A percentile compares a stretch with the other conserved stretches of the same genome.
Evolutionary conservation across 35 echinoderm and acorn worm genomes (phyloP).

Genomic region (Apostichopus japonicus): DNA sequence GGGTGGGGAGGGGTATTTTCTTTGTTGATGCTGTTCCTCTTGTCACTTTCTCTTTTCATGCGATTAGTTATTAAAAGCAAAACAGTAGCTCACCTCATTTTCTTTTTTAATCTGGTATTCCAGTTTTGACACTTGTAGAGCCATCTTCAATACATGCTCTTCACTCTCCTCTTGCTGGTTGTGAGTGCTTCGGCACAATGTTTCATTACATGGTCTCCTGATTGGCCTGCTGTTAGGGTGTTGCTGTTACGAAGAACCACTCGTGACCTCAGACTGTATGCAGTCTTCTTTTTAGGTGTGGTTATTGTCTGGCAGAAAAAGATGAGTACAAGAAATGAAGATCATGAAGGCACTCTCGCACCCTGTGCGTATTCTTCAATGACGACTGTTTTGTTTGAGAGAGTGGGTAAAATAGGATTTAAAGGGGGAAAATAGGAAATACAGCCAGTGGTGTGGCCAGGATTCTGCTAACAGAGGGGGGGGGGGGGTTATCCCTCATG

Average conservation of each 20-base stretch:
- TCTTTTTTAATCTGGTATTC: constrained; percentile 82
- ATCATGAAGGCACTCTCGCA: too few relatives aligned
- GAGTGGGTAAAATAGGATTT: too few relatives aligned
- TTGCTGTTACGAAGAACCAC: constrained; percentile 18
- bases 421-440: too few relatives aligned
- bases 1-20: too few relatives aligned
- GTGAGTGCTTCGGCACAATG: constrained; percentile 88
- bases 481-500: too few relatives aligned
- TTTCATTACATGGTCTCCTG: constrained; percentile 67
- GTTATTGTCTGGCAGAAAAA: constrained; percentile 63
- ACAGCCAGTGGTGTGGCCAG: too few relatives aligned
- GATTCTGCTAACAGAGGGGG: too few relatives aligned
- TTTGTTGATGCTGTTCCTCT: too few relatives aligned
- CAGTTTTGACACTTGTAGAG: constrained; percentile 67
- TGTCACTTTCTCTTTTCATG: too few relatives aligned
- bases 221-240: not conserved
- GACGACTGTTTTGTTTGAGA: too few relatives aligned
- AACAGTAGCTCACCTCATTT: constrained; percentile 72
- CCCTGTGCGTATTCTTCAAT: too few relatives aligned
- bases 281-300: constrained; percentile 78
- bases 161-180: constrained; percentile 69
- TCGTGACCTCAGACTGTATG: constrained; percentile 71
- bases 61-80: not conserved
- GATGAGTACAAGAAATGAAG: not conserved
- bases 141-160: constrained; percentile 52